Evolutionary conservation across 1,140 invertebrate genomes (phyloP), one percentile per base, ranked within the genome.

Genomic region (Grapholita molesta): DNA sequence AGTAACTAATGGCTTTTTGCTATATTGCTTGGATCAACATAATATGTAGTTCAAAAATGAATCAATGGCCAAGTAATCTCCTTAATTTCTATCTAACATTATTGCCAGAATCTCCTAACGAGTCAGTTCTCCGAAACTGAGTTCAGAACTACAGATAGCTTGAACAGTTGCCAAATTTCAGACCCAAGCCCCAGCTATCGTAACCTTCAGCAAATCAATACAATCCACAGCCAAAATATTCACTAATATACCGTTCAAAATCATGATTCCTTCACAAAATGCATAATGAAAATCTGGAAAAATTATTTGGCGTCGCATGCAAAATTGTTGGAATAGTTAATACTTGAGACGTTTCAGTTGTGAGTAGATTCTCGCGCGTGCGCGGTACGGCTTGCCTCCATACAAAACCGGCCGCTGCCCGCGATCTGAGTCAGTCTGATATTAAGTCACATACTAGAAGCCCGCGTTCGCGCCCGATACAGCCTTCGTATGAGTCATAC

Each of bases 391-490:
- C 76, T 71, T 69, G 67, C 74, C 70, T 78, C 81, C 72, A 69
- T 86, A 91, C 89, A 91, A 91, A 91, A 91, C 88, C 85, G 78
- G 84, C 79, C 73, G 80, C 75, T 67, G 71, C 79, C 79, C 80
- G 85, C 79, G 74, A 78, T 83, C 84, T 88, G 79, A 87, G 83
- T 91, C 88, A 91, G 89, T 91, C 78, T 86, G 85, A 91, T 89
- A 90, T 30, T 30, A 61, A 86, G 75, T 88, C 86, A 85, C 89
- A 89, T 85, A 87, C 85, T 89, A 88, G 84, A 21, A 48, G 78
- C 75, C 83, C 76, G 75, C 75, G 82, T 81, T 79, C 86, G 82
- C 82, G 73, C 53, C 72, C 66, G 72, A 79, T 78, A 72, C 73
- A 80, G 73, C 71, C 68, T 67, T 79, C 71, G 53, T 38, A 88